Base-by-base conservation (phyloP, 2,888 invertebrate genomes). In the Lycaena phlaeas region DNA sequence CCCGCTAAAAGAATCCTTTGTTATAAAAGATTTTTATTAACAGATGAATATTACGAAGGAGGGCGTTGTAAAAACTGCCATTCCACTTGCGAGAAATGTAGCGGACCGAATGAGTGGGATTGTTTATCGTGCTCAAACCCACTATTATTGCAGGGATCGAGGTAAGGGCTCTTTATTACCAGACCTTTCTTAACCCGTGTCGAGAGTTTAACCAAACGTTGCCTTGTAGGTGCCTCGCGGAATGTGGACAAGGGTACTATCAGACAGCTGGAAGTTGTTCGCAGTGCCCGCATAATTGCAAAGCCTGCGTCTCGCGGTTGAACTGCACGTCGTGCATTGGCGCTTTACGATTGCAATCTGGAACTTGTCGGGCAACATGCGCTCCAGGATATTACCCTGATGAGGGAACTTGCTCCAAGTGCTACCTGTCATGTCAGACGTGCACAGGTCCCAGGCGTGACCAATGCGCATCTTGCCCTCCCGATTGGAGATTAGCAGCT, bases 321-420 rank as follows among this genome's bases (percentile, higher is more conserved):
- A 93, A 94, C 61, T 95, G 95, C 66, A 93, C 93, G 1, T 87
- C 90, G 38, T 95, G 95, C 64, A 87, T 89, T 34, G 87, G 88
- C 44, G 91, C 92, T 37, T 86, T 94, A 54, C 89, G 93, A 63
- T 77, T 95, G 40, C 93, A 95, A 71, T 92, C 92, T 51, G 94
- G 94, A 29, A 92, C 93, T 43, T 95, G 95, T 68, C 85, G 92
- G 44, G 90, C 91, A 1, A 90, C 91, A 1, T 95, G 95, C 59
- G 92, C 92, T 10, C 85, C 63, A 53, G 94, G 94, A 4, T 95
- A 93, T 68, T 95, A 92, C 75, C 94, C 93, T 56, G 95, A 95
- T 66, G 88, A 92, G 41, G 94, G 94, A 9, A 88, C 89, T 27
- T 95, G 95, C 68, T 88, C 91, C 29, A 91, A 93, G 59, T 95